phyloP scores from a whole-genome alignment of 2,113 vertebrate species.

The Pelobates fuscus region DNA sequence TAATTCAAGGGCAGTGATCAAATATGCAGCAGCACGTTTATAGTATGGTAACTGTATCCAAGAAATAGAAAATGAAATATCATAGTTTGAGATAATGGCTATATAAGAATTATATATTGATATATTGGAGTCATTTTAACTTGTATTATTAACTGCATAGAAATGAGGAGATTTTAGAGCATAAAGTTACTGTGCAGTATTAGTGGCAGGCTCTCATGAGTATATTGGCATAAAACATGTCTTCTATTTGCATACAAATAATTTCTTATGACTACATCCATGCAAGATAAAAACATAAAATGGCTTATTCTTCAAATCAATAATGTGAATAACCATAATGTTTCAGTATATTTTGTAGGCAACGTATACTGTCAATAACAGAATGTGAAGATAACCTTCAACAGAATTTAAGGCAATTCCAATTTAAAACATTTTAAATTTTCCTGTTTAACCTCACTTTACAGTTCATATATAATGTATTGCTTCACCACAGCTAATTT shows the following conservation, averaged over 20 bases:
- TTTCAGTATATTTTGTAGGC: too few relatives aligned
- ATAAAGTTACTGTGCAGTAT: background rate
- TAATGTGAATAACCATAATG: too few relatives aligned
- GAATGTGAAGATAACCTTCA: too few relatives aligned
- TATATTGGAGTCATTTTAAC: constrained; percentile 1
- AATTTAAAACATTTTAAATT: too few relatives aligned
- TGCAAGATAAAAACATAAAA: background rate
- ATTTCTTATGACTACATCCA: background rate
- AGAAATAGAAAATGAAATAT: constrained; percentile 23
- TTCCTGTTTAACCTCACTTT: too few relatives aligned
- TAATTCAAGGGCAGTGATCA: background rate
- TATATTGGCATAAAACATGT: background rate
- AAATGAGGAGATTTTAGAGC: background rate
- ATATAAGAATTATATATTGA: constrained; percentile 1
- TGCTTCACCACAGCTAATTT: too few relatives aligned
- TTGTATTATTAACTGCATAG: constrained; percentile 22
- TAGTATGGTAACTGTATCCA: constrained; percentile 3
- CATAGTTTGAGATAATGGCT: background rate
- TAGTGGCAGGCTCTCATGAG: background rate
- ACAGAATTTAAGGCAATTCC: too few relatives aligned
- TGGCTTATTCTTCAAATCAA: too few relatives aligned
- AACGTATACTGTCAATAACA: too few relatives aligned
- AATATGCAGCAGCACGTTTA: background rate
- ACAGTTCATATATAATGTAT: too few relatives aligned
- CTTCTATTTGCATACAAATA: background rate